Conservation (phyloP, 2,797 vertebrate species). For the Siniperca scherzeri region DNA sequence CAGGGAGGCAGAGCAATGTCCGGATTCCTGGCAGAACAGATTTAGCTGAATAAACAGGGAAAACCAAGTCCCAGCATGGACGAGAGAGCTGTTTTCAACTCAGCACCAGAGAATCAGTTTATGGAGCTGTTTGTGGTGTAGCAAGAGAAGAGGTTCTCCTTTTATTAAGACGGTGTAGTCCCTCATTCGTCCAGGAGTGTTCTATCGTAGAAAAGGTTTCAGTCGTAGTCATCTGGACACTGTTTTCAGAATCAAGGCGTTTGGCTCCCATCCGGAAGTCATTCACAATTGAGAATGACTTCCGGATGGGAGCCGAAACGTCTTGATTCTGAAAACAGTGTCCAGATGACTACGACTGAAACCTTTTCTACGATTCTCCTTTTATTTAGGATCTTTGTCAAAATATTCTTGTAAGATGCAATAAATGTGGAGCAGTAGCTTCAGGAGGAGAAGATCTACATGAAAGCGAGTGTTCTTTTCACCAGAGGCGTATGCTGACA, state of each 20-base stretch:
- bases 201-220: too few relatives aligned
- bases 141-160: background rate
- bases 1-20: constrained; percentile 20
- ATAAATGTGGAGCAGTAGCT: constrained; percentile 9
- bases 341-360: too few relatives aligned
- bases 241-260: too few relatives aligned
- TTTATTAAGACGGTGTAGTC: too few relatives aligned
- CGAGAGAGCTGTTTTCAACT: background rate
- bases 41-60: constrained; percentile 28
- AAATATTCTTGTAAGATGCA: constrained; percentile 17
- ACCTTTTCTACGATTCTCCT: too few relatives aligned
- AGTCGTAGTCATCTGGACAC: too few relatives aligned
- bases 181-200: too few relatives aligned
- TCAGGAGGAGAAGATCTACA: constrained; percentile 11
- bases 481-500: constrained; percentile 23
- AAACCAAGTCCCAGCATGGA: constrained; percentile 1
- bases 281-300: too few relatives aligned
- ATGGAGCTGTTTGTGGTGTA: background rate
- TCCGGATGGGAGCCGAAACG: too few relatives aligned
- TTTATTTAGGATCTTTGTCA: constrained; percentile 26
- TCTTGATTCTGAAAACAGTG: too few relatives aligned
- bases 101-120: background rate
- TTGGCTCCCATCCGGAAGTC: too few relatives aligned
- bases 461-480: constrained; percentile 30
- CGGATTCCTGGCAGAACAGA: constrained; percentile 26